Base-by-base conservation (phyloP, 2,888 invertebrate species). In the Anarsia innoxiella region DNA sequence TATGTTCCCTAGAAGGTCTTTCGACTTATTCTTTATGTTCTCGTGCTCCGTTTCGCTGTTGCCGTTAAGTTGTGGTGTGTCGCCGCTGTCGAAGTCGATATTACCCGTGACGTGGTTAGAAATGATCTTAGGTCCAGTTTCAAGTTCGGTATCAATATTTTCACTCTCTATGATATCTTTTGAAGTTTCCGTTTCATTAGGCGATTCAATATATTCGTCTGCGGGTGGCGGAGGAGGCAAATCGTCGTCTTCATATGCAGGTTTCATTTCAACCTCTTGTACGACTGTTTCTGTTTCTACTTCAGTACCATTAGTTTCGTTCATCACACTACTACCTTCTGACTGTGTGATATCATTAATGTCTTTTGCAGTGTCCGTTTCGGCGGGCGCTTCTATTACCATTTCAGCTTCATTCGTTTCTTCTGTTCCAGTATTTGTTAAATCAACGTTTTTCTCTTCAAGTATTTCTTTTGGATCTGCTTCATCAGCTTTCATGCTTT, bases 151-250 rank as follows among this genome's bases (percentile, higher is more conserved):
- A 35, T 31, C 26, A 12, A 3, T 45, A 42, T 25, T 46, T 11
- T 27, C 12, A 11, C 2, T 10, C 3, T 27, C 27, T 10, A n/a
- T n/a, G 25, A 25, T n/a, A n/a, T 25, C 25, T n/a, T 19, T 3
- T 5, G 19, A 19, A 19, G 19, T 5, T 8, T 55, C 55, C 12
- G 65, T 59, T n/a, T n/a, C n/a, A n/a, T n/a, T n/a, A n/a, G n/a
- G n/a, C n/a, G n/a, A n/a, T n/a, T n/a, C n/a, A n/a, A n/a, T n/a
- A n/a, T n/a, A 33, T 55, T 55, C 36, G 49, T 45, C 10, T 62
- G 62, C 6, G 66, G n/a, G 63, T 15, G 66, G 66, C n/a, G 66
- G 65, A 3, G 62, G 59, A 0, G 70, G 66, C n/a, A 59, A 45
- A 13, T 65, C 61, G 47, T 4, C 36, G 31, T 40, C 40, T 19